Percentiles rank a stretch among this genome's conserved stretches.
Conservation (phyloP, 2,113 vertebrate genomes). For the Lampris incognitus region DNA sequence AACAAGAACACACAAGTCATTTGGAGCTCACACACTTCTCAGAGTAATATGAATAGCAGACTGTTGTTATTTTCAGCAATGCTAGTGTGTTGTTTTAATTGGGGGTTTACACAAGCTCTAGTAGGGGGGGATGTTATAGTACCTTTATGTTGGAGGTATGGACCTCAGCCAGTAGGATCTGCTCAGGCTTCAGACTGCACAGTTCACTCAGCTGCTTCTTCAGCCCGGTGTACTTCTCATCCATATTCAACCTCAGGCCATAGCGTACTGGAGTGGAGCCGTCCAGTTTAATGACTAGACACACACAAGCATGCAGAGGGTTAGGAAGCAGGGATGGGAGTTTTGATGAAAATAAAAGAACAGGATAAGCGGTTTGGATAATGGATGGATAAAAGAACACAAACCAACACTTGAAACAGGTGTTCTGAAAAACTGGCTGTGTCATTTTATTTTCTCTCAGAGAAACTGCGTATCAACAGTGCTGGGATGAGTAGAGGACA, state of each 20-base stretch:
- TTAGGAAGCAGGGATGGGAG: too few species aligned
- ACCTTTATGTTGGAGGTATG: conserved; percentile 96
- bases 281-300: conserved; percentile 93
- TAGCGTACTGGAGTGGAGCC: conserved; percentile 94
- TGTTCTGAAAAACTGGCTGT: too few species aligned
- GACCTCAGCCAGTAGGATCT: conserved; percentile 96
- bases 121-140: neutral
- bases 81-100: too few species aligned
- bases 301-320: neutral
- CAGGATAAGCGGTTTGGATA: neutral
- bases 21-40: neutral
- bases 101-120: too few species aligned
- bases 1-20: conserved; percentile 12
- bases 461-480: too few species aligned
- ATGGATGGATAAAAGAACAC: too few species aligned
- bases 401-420: too few species aligned
- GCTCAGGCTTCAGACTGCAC: conserved; percentile 93
- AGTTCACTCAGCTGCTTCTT: conserved; percentile 97
- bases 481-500: too few species aligned
- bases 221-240: conserved; percentile 96
- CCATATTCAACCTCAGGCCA: conserved; percentile 94
- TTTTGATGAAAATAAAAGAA: neutral
- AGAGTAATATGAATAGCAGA: neutral
- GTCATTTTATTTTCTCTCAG: too few species aligned
- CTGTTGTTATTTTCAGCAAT: neutral